Conservation (phyloP, 92 coral and sea anemone species). For the Porites divaricata region DNA sequence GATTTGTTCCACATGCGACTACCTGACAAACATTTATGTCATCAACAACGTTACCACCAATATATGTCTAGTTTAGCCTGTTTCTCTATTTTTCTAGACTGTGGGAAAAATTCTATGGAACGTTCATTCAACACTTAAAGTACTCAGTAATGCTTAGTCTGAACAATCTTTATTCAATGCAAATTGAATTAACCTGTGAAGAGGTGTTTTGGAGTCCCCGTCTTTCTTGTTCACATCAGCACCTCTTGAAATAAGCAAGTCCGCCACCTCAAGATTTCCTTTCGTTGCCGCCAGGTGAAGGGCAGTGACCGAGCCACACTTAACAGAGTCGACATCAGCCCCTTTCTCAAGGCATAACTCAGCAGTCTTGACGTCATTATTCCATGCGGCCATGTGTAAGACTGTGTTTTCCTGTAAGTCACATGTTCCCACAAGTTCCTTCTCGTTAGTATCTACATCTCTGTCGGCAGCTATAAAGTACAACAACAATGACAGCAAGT, state of each 20-base stretch:
- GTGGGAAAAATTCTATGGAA: too few relatives aligned
- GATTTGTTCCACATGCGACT: too few relatives aligned
- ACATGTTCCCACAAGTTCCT: conserved; percentile 5
- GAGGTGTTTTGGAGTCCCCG: conserved; percentile 68
- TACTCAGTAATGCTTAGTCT: too few relatives aligned
- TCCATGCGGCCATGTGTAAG: conserved; percentile 63
- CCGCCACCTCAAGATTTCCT: conserved; percentile 61
- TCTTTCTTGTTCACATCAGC: conserved; percentile 60
- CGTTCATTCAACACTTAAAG: too few relatives aligned
- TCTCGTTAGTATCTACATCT: conserved; percentile 18
- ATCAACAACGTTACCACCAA: too few relatives aligned
- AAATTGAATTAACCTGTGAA: conserved; percentile 50
- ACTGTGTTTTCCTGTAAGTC: conserved; percentile 69
- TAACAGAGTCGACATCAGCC: conserved; percentile 52
- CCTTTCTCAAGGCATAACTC: conserved; percentile 60
- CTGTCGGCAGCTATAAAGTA: conserved; percentile 13
- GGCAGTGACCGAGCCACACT: conserved; percentile 42
- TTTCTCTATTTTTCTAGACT: background rate
- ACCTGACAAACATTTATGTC: too few relatives aligned
- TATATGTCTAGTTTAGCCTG: too few relatives aligned
- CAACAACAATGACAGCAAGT: background rate
- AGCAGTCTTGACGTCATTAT: conserved; percentile 45
- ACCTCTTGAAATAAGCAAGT: conserved; percentile 55
- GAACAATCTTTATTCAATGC: too few relatives aligned
- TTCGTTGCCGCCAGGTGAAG: conserved; percentile 71